Base-by-base conservation (phyloP, 30 jellyfish, hydroid and myxozoan genomes). In the Nemopilema nomurai region DNA sequence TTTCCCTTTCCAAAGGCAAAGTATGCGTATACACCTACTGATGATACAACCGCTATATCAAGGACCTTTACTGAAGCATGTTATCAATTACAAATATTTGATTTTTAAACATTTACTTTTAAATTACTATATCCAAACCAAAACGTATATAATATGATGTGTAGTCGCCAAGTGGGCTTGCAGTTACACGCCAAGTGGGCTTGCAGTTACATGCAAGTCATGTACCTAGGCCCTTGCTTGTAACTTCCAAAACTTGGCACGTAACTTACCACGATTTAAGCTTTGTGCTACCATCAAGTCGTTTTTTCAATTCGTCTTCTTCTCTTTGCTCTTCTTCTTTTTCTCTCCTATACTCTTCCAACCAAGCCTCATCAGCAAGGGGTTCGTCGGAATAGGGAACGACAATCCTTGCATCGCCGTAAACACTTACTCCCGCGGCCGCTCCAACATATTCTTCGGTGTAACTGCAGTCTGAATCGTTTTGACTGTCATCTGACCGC, bases 241-340 rank as follows among this genome's bases (percentile, higher is more conserved):
- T 7, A 19, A 19, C 27, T 63, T 63, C 73, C 29, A 19, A 63
- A 63, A 19, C 30, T 19, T 19, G 29, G 29, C 30, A 63, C 30
- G 29, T 19, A 63, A 63, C 73, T 19, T 63, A 63, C 73, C 73
- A 63, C 17, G 29, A 63, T 63, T 63, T 19, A 63, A 63, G 73
- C 27, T 63, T 63, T 63, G 73, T 63, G 73, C 73, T 63, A 19
- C 20, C 73, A 19, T 24, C 73, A 24, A 63, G 73, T 63, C 73
- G 4, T 24, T 63, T 63, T 63, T 63, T 24, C 29, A 63, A 63
- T 63, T 63, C 20, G 27, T 63, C 73, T 63, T 24, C 73, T 19
- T 63, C 30, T 24, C 73, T 63, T 63, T 24, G 73, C 73, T 63
- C 73, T 19, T 24, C 29, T 24, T 63, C 73, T 63, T 63, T n/a